Percentiles rank a stretch among this genome's conserved stretches.
phyloP scores from a whole-genome alignment of 2,797 vertebrate genomes.

The Simalia tracyae region DNA sequence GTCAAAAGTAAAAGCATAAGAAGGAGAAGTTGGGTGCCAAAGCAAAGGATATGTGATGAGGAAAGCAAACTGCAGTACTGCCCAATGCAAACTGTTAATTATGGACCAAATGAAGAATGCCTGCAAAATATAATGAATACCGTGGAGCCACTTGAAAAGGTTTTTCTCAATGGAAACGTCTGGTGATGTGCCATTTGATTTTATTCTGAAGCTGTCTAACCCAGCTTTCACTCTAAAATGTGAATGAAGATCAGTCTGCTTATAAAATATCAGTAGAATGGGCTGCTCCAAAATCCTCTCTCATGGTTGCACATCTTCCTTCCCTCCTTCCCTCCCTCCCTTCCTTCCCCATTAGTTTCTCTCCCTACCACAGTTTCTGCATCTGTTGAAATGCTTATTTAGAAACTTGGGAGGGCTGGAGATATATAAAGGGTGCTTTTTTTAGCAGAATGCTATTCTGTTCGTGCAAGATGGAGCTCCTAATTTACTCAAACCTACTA shows the following conservation, averaged over 20 bases:
- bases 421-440: neutral
- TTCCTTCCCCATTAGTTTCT: no score
- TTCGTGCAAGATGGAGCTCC: neutral
- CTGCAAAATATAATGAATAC: neutral
- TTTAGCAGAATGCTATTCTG: neutral
- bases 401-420: neutral
- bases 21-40: slow-evolving; percentile 48
- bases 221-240: slow-evolving; percentile 20
- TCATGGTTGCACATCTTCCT: neutral
- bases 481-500: neutral
- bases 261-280: neutral
- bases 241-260: neutral
- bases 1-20: slow-evolving; percentile 52
- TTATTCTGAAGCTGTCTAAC: neutral
- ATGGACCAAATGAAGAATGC: neutral
- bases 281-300: neutral
- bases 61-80: slow-evolving; percentile 38
- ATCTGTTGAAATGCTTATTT: neutral
- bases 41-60: slow-evolving; percentile 59
- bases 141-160: neutral
- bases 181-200: no score
- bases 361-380: neutral
- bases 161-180: no score
- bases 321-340: neutral
- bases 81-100: neutral